Evolutionary conservation across 2,797 vertebrate genomes (phyloP), one percentile per base, ranked within the genome.

Genomic region (Malurus splendens): DNA sequence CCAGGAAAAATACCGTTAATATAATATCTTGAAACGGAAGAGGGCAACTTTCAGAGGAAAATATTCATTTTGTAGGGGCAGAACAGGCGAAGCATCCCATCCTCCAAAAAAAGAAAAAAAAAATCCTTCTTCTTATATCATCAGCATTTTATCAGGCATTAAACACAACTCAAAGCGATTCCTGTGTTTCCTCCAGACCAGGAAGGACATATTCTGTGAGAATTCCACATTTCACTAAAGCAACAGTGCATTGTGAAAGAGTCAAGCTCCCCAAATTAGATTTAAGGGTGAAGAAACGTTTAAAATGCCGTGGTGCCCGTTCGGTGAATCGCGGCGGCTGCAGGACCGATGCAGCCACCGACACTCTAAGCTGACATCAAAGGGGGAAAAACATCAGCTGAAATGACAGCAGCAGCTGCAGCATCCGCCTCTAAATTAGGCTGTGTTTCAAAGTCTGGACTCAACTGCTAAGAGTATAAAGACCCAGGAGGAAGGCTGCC

Each of bases 351-450:
- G 97, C 97, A 97, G 96, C 90, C 83, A 97, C 97, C 77, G 95
- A 96, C 97, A 96, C 97, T 97, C 96, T 96, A 97, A 98, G 96
- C 96, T 97, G 97, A 98, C 98, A 98, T 99, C 98, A 99, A 99
- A 98, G 98, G 89, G 33, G 66, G 25, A 83, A 92, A 91, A 94
- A 98, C 98, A 96, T 96, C 95, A 95, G 96, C 97, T 98, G 97
- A 98, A 98, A 98, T 98, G 96, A 98, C 97, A 98, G 98, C 98
- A 98, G 98, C 98, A 98, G 98, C 98, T 99, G 99, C 98, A 98
- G 98, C 97, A 98, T 98, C 97, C 96, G 97, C 97, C 98, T 98
- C 96, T 96, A 98, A 98, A 98, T 98, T 98, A 98, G 98, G 97
- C 98, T 96, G 97, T 97, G 98, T 98, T 98, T 98, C 98, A 98